Base-by-base conservation (phyloP, 1,140 invertebrate species). In the Anastrepha obliqua region DNA sequence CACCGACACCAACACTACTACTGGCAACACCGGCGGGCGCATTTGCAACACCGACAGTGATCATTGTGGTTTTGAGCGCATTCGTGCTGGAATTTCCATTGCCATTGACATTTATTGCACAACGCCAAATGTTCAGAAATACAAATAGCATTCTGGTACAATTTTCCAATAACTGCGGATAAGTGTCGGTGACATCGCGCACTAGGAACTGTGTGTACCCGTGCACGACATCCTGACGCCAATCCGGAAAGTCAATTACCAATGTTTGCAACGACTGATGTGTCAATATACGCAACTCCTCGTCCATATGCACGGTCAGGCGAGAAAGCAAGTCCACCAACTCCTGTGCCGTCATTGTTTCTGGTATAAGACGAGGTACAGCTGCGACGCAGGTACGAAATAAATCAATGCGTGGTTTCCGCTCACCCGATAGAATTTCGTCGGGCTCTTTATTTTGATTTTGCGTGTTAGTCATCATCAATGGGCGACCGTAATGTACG, bases 331-430 rank as follows among this genome's bases (percentile, higher is more conserved):
- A 94, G 91, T 99, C 99, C 0, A 99, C 97, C 85, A 99, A 94
- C 93, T 99, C 99, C 17, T 96, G 95, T 13, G 97, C 95, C 39
- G 96, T 98, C 97, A 99, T 99, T 1, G 98, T 98, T 93, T 99
- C 99, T 0, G 99, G 99, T 89, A 99, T 98, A 7, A 99, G 94
- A 81, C 99, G 95, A 7, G 99, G 99, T 89, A 99, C 98, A 4
- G 99, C 98, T 29, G 99, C 99, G 20, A 99, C 97, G 93, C 99
- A 99, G 0, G 99, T 99, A 39, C 99, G 95, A 91, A 99, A 99
- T 88, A 99, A 94, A 94, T 99, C 99, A 88, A 99, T 98, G 91
- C 99, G 97, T 0, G 99, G 98, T 93, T 99, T 99, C n/a, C 98
- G 95, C 93, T 99, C 99, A 0, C 98, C 98, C 0, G 98, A 98